Conservation (phyloP, 2,888 invertebrate species). For the Aplocera efformata region DNA sequence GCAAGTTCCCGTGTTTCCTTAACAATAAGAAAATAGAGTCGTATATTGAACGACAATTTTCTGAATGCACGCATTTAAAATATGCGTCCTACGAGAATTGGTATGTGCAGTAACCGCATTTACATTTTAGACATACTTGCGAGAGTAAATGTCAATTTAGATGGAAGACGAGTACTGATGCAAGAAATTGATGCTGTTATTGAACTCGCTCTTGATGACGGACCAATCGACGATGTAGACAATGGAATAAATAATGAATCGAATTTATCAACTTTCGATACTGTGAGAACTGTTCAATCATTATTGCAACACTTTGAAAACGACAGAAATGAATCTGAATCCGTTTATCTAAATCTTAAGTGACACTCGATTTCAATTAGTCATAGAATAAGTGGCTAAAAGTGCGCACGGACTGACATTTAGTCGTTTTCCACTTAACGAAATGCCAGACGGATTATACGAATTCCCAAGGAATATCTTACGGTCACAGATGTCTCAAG, state of each 20-base stretch:
- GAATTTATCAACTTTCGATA: constrained; percentile 21
- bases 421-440: constrained; percentile 52
- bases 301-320: background rate
- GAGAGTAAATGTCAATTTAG: constrained; percentile 78
- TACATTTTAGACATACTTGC: constrained; percentile 75
- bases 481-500: constrained; percentile 38
- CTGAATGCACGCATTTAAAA: constrained; percentile 25
- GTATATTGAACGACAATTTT: constrained; percentile 31
- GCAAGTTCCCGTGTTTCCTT: constrained; percentile 35
- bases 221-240: constrained; percentile 60
- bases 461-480: constrained; percentile 37
- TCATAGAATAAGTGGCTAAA: constrained; percentile 41
- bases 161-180: constrained; percentile 66
- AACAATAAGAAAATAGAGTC: constrained; percentile 38
- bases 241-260: constrained; percentile 48
- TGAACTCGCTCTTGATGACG: constrained; percentile 61
- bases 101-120: constrained; percentile 73
- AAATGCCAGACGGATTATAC: constrained; percentile 67
- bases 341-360: constrained; percentile 57
- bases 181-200: constrained; percentile 73
- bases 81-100: constrained; percentile 48
- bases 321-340: constrained; percentile 1
- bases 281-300: constrained; percentile 10
- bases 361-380: constrained; percentile 64
- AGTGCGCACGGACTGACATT: constrained; percentile 42